A percentile compares a stretch with the other conserved stretches of the same genome.
These are phyloP conservation scores for Pygoscelis adeliae DNA, from an alignment of 2,113 vertebrate genomes.

Conservation along the genomic window DNA sequence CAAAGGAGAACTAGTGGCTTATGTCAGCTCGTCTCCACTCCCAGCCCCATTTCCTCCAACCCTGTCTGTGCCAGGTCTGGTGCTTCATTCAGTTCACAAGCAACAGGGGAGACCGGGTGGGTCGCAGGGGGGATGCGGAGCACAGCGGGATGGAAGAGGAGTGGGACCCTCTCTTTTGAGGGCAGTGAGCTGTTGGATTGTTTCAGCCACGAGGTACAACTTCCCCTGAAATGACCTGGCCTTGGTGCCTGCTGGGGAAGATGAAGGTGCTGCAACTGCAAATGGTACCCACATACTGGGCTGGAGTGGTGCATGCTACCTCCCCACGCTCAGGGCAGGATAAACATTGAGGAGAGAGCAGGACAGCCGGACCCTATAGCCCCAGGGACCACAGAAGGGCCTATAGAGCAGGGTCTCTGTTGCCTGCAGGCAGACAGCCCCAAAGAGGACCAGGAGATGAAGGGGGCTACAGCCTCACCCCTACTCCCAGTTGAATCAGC, in stretches of 20 bases:
- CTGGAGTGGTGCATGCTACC: not conserved
- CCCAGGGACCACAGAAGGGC: not conserved
- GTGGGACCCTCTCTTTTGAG: not conserved
- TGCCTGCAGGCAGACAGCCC: not conserved
- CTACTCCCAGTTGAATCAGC: not conserved
- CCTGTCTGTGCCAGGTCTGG: not conserved
- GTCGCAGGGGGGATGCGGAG: fast-evolving
- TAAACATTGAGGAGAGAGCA: too few relatives aligned
- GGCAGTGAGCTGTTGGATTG: not conserved
- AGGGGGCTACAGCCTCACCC: not conserved
- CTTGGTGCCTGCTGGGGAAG: not conserved
- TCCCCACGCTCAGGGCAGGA: fast-evolving
- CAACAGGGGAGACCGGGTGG: not conserved
- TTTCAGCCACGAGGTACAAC: fast-evolving
- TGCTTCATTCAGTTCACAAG: not conserved
- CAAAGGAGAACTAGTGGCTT: not conserved
- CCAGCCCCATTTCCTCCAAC: not conserved
- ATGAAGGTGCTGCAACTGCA: not conserved
- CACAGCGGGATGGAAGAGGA: not conserved
- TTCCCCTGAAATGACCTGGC: not conserved
- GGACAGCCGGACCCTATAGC: not conserved
- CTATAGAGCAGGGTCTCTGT: not conserved
- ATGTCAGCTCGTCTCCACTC: fast-evolving
- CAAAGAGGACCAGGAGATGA: not conserved
- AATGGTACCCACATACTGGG: not conserved